Evolutionary conservation across 2,797 vertebrate genomes (phyloP).

Genomic region (Poecilia velifera): DNA sequence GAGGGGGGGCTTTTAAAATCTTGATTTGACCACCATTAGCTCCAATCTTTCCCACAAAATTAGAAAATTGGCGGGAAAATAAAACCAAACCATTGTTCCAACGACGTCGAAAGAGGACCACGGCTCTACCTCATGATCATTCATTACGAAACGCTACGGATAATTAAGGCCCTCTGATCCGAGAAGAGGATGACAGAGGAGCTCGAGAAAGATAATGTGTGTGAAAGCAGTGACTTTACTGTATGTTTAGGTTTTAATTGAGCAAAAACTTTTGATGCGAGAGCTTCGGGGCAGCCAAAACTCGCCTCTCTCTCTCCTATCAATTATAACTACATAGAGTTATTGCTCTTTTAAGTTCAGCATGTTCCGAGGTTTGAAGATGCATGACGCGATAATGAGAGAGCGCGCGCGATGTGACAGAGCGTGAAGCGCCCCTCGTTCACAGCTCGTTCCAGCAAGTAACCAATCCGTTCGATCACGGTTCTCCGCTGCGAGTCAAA

Average conservation of each 20-base stretch:
- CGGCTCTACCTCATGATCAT: neutral
- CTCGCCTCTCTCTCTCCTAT: constrained; percentile 35
- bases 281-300: constrained; percentile 26
- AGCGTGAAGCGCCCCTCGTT: constrained; percentile 6
- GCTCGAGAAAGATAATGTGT: constrained; percentile 13
- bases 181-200: constrained; percentile 24
- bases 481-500: constrained; percentile 16
- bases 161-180: constrained; percentile 48
- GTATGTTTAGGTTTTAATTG: constrained; percentile 52
- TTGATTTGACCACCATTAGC: constrained; percentile 48
- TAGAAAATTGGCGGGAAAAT: constrained; percentile 17
- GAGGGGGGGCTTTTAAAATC: constrained; percentile 39
- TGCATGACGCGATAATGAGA: constrained; percentile 45
- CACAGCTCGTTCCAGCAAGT: constrained; percentile 4
- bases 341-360: constrained; percentile 47
- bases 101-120: constrained; percentile 2
- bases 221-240: constrained; percentile 34
- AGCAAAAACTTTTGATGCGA: constrained; percentile 58
- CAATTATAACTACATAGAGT: constrained; percentile 49
- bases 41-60: constrained; percentile 58
- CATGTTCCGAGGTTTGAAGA: constrained; percentile 41
- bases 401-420: neutral
- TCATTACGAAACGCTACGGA: constrained; percentile 21
- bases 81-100: constrained; percentile 24
- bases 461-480: neutral